phyloP scores from a whole-genome alignment of 2,888 invertebrate genomes.

The Dastarcus helophoroides region DNA sequence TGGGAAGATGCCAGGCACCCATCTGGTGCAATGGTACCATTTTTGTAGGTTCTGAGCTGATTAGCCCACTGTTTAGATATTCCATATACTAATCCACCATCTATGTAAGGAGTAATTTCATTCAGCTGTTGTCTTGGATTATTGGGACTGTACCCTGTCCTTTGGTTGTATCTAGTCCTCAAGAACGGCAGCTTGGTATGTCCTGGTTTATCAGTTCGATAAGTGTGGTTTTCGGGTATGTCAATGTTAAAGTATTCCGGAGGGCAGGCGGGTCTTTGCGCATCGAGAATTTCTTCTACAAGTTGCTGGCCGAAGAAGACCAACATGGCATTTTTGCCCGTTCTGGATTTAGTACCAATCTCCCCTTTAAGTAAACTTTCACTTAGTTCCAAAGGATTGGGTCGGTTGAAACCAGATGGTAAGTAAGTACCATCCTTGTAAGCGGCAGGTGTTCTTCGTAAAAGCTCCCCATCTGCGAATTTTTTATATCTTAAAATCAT shows the following conservation, averaged over 20 bases:
- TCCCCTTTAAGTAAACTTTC: conserved; percentile 37
- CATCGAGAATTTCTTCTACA: conserved; percentile 50
- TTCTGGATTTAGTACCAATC: conserved; percentile 34
- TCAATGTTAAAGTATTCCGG: conserved; percentile 48
- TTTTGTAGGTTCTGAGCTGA: conserved; percentile 37
- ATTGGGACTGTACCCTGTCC: conserved; percentile 44
- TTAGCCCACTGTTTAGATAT: conserved; percentile 47
- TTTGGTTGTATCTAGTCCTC: conserved; percentile 42
- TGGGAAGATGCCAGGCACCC: conserved; percentile 38
- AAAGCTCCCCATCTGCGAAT: conserved; percentile 39
- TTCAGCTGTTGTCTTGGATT: conserved; percentile 51
- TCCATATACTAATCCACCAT: conserved; percentile 50
- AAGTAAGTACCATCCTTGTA: conserved; percentile 46
- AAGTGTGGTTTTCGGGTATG: conserved; percentile 38
- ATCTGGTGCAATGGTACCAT: conserved; percentile 37
- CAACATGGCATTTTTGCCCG: conserved; percentile 44
- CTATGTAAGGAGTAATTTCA: conserved; percentile 49
- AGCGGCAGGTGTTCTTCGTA: conserved; percentile 42
- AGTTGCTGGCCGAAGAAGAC: conserved; percentile 53
- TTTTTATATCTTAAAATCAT: neutral
- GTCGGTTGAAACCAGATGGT: conserved; percentile 39
- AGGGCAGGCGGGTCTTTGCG: conserved; percentile 48
- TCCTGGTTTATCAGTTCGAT: conserved; percentile 20
- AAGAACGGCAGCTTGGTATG: conserved; percentile 42
- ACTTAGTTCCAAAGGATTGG: conserved; percentile 44